Percentiles rank a stretch among this genome's conserved stretches.
phyloP scores from a whole-genome alignment of 64 coral and sea anemone species.

The Catalaphyllia jardinei region DNA sequence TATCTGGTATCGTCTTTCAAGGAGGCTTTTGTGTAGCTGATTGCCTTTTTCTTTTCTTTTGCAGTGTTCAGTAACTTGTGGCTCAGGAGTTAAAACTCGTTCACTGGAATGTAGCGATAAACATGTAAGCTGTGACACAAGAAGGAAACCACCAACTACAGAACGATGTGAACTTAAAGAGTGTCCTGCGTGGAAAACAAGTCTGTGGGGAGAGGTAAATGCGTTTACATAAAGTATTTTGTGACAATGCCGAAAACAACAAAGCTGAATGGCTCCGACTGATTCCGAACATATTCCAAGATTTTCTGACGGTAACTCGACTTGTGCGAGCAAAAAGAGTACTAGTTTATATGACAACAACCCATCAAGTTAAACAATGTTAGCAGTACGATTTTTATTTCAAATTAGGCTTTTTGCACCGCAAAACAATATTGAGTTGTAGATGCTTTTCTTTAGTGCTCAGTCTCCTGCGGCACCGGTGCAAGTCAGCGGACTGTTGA shows the following conservation, averaged over 20 bases:
- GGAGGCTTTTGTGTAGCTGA: neutral
- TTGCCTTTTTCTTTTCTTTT: neutral
- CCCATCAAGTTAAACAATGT: no score
- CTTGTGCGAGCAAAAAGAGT: no score
- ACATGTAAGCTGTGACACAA: slow-evolving; percentile 28
- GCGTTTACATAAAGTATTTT: no score
- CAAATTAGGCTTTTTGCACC: no score
- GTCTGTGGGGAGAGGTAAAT: slow-evolving; percentile 52
- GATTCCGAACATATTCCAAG: no score
- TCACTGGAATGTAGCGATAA: slow-evolving; percentile 41
- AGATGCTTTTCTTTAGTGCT: slow-evolving; percentile 15
- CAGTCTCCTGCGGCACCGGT: slow-evolving; percentile 28
- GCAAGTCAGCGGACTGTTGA: slow-evolving; percentile 22
- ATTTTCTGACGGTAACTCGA: no score
- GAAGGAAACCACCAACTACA: neutral
- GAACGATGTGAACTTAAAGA: neutral
- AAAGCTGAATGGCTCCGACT: no score
- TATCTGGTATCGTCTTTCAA: no score
- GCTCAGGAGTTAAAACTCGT: slow-evolving; percentile 13
- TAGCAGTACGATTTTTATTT: no score
- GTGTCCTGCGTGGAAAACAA: slow-evolving; percentile 34
- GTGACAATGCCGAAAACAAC: no score
- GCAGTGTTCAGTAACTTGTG: slow-evolving; percentile 58
- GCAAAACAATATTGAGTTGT: neutral
- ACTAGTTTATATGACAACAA: no score